A percentile compares a stretch with the other conserved stretches of the same genome.
These are phyloP conservation scores for Cettia cetti DNA, from an alignment of 2,113 vertebrate species.

Conservation along the genomic window DNA sequence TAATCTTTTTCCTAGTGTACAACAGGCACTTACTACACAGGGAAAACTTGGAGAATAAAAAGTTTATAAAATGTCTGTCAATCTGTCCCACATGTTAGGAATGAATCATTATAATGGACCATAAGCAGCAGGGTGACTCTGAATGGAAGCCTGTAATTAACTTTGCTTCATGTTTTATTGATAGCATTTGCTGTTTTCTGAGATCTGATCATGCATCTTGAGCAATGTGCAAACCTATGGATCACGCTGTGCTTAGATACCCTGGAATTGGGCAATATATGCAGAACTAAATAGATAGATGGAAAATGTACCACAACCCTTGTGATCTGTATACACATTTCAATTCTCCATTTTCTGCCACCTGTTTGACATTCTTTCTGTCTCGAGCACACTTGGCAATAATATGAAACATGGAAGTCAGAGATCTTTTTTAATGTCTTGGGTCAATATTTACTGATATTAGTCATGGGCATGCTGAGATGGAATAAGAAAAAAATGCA, in stretches of 20 bases:
- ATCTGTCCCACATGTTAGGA: conserved; percentile 66
- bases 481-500: not conserved
- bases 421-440: not conserved
- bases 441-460: not conserved
- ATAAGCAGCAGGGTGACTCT: conserved; percentile 38
- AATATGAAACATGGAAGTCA: not conserved
- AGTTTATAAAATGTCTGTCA: conserved; percentile 77
- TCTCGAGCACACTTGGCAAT: not conserved
- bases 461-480: not conserved
- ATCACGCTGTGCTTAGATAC: not conserved
- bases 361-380: not conserved
- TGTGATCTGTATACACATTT: not conserved
- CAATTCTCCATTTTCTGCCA: not conserved
- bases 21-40: conserved; percentile 60
- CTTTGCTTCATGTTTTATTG: conserved; percentile 71
- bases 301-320: not conserved
- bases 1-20: conserved; percentile 72
- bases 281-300: not conserved
- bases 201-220: conserved; percentile 38
- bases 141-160: conserved; percentile 75
- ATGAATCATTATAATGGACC: conserved; percentile 74
- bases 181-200: conserved; percentile 64
- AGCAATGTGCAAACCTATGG: conserved; percentile 10
- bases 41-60: conserved; percentile 65
- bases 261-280: not conserved